These are phyloP conservation scores for Troides aeacus DNA, from an alignment of 2,888 invertebrate species.

Conservation along the genomic window DNA sequence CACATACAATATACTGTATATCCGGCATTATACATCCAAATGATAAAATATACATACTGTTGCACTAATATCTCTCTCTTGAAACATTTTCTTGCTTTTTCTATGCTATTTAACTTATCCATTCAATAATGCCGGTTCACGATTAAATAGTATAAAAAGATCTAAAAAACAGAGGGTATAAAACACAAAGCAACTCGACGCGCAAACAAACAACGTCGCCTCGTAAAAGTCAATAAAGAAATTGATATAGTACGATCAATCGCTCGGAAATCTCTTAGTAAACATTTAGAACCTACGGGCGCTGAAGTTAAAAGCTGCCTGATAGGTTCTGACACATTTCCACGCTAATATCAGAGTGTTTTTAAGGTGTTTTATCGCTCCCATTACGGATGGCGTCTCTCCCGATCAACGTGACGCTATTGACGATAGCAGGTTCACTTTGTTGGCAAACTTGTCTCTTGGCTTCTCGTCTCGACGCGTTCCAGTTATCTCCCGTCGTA, in stretches of 20 bases:
- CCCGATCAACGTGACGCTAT: conserved; percentile 30
- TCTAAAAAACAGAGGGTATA: neutral
- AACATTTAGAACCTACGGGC: conserved; percentile 17
- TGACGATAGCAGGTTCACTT: conserved; percentile 25
- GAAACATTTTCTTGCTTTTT: neutral
- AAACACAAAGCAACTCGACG: neutral
- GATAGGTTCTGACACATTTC: conserved; percentile 50
- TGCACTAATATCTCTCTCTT: neutral
- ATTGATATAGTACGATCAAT: conserved; percentile 28
- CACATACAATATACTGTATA: too few species aligned
- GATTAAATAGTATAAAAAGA: neutral
- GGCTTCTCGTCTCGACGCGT: neutral
- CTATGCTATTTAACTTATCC: neutral
- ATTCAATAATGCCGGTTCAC: neutral
- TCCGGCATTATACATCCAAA: too few species aligned
- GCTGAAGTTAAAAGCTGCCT: conserved; percentile 35
- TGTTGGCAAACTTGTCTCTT: conserved; percentile 20
- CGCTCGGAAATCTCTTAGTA: conserved; percentile 24
- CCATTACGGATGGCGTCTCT: conserved; percentile 35
- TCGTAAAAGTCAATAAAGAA: conserved; percentile 19
- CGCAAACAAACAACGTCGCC: conserved; percentile 11
- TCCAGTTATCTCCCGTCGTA: neutral
- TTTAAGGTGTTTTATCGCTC: conserved; percentile 42
- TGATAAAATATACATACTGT: neutral
- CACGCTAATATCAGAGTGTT: conserved; percentile 46